Conservation (phyloP, 2,113 vertebrate genomes). For the Parotia lawesii region DNA sequence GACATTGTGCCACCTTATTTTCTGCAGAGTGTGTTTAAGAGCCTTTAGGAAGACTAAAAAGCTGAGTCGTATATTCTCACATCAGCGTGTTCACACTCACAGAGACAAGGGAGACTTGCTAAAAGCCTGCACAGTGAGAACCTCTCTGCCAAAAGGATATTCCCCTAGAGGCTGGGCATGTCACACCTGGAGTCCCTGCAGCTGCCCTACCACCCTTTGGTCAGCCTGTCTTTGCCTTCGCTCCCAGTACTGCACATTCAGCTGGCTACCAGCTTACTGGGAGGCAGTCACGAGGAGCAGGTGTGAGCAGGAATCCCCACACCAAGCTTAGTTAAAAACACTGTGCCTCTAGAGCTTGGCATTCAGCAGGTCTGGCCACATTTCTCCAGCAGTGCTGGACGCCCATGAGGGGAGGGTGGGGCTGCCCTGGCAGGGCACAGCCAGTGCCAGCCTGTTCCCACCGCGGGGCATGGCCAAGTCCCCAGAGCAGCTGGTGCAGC, state of each 20-base stretch:
- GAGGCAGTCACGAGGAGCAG: background rate
- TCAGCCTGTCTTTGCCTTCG: background rate
- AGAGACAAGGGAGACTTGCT: background rate
- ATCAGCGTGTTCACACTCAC: background rate
- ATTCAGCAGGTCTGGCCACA: background rate
- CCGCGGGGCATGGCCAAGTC: accelerated
- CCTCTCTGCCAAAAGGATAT: background rate
- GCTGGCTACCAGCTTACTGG: background rate
- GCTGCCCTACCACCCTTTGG: background rate
- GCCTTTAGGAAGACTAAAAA: background rate
- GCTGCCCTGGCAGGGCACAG: background rate
- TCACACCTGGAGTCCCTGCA: background rate
- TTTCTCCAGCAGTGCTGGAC: background rate
- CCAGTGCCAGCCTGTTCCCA: background rate
- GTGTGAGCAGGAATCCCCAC: background rate
- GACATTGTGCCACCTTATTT: background rate
- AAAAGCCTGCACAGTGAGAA: background rate
- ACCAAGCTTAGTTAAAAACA: background rate
- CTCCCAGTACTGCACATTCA: background rate
- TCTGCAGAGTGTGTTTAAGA: background rate
- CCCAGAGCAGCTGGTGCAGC: background rate
- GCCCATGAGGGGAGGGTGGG: no score
- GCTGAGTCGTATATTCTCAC: background rate
- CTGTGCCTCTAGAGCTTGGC: background rate
- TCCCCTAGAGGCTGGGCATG: background rate